Evolutionary conservation across 1,140 invertebrate genomes (phyloP), one percentile per base, ranked within the genome.

Genomic region (Dryas iulia): DNA sequence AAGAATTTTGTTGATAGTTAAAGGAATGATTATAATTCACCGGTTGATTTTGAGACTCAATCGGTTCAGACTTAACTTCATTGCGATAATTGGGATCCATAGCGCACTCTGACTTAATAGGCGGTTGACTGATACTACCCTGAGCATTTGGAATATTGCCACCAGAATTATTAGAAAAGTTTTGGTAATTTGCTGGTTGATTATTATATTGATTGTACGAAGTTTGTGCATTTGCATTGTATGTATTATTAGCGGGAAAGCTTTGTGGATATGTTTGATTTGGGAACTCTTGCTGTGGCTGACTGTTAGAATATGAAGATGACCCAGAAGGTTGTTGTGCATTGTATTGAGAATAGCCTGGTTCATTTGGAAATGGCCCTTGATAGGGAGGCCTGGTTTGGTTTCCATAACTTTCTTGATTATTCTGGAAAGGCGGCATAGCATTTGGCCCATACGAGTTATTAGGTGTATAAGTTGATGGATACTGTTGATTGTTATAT

Each of bases 181-280:
- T 82, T 14, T 84, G 71, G 74, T 84, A 90, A 72, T 89, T 91
- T 10, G 78, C 59, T 7, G 81, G 64, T 59, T 84, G 82, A 67
- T 86, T 89, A 23, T 79, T 81, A 62, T 83, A 91, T 63, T 89
- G 87, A 67, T 91, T 89, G 56, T 81, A 86, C 0, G 72, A 24
- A 6, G 80, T 65, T 24, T 78, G 71, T 14, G 84, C 58, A 12
- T 84, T 84, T 64, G 76, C 53, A 47, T 72, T 78, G 61, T 82
- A 88, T 7, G 79, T 10, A 33, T 73, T 64, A 69, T 76, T 85
- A 12, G 66, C 79, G 5, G 77, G 7, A 56, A 83, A 89, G 33
- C 79, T 59, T 23, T 75, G 67, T 18, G 82, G 66, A 70, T 82
- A 84, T 11, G 78, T 35, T 70, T 68, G 69, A 31, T 68, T 76